A percentile compares a stretch with the other conserved stretches of the same genome.
These are phyloP conservation scores for Nomada lathburiana DNA, from an alignment of 2,888 invertebrate genomes.

Conservation along the genomic window DNA sequence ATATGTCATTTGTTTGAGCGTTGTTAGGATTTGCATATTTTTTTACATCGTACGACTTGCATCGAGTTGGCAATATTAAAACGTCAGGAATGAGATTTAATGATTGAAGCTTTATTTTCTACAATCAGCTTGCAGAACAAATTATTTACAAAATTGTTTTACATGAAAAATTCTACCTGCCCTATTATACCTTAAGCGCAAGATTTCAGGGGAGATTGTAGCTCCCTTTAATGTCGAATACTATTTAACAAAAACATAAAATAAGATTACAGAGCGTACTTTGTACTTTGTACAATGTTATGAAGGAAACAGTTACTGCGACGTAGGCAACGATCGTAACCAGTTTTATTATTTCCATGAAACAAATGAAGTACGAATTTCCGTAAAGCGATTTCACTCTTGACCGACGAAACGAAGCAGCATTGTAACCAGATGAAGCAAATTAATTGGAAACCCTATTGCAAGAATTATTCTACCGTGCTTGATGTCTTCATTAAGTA, in stretches of 20 bases:
- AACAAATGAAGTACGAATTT: background rate
- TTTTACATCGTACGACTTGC: too few species aligned
- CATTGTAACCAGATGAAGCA: background rate
- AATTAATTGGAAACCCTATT: slow-evolving; percentile 18
- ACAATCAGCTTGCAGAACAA: too few species aligned
- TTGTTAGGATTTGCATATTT: too few species aligned
- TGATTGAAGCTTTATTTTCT: too few species aligned
- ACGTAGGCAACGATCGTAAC: too few species aligned
- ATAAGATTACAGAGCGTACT: background rate
- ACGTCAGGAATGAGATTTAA: too few species aligned
- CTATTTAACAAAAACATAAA: background rate
- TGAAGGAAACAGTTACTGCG: background rate
- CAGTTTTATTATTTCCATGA: background rate
- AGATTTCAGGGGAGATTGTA: too few species aligned
- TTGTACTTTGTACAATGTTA: background rate
- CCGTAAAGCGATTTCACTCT: slow-evolving; percentile 15
- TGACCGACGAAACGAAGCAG: background rate
- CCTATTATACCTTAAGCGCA: too few species aligned
- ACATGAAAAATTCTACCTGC: too few species aligned
- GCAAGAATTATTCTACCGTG: background rate
- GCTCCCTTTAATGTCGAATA: background rate
- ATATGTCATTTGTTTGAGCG: too few species aligned
- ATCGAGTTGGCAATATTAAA: too few species aligned
- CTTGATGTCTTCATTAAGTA: background rate
- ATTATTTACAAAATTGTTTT: too few species aligned